These are phyloP conservation scores for Meta bourneti DNA, from an alignment of 2,888 invertebrate species.

Conservation along the genomic window DNA sequence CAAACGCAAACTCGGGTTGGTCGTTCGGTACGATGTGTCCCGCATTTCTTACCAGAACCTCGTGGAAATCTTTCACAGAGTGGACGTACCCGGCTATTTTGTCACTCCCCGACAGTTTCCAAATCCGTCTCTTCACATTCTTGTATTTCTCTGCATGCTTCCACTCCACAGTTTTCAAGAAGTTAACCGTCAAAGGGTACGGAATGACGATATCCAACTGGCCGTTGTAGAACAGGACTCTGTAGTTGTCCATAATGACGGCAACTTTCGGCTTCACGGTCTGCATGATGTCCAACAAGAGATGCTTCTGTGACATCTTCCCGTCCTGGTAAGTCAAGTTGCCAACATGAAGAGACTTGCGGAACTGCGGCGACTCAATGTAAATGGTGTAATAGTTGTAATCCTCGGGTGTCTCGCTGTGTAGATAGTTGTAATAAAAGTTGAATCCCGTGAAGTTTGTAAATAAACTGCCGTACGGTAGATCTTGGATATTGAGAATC, in stretches of 20 bases:
- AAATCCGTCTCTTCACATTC: conserved; percentile 82
- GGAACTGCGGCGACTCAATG: conserved; percentile 85
- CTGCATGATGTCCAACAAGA: conserved; percentile 90
- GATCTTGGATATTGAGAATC: neutral
- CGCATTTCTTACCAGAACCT: conserved; percentile 88
- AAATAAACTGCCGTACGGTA: conserved; percentile 82
- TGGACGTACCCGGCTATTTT: conserved; percentile 88
- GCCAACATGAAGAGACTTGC: conserved; percentile 92
- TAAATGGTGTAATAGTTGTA: conserved; percentile 84
- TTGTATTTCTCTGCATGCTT: conserved; percentile 86
- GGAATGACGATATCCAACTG: conserved; percentile 95
- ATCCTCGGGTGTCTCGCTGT: conserved; percentile 82
- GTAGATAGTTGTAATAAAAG: conserved; percentile 88
- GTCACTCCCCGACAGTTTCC: conserved; percentile 79
- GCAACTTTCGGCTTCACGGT: conserved; percentile 85
- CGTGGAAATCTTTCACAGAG: conserved; percentile 86
- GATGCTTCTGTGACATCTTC: conserved; percentile 86
- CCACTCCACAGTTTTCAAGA: conserved; percentile 87
- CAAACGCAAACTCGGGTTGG: conserved; percentile 88
- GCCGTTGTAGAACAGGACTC: conserved; percentile 87
- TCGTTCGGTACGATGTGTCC: conserved; percentile 91
- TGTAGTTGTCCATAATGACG: conserved; percentile 80
- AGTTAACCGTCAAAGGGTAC: conserved; percentile 91
- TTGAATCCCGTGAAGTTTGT: conserved; percentile 88
- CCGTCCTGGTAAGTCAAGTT: conserved; percentile 85